Evolutionary conservation across 1,140 invertebrate species (phyloP).

Genomic region (Lepidurus arcticus): DNA sequence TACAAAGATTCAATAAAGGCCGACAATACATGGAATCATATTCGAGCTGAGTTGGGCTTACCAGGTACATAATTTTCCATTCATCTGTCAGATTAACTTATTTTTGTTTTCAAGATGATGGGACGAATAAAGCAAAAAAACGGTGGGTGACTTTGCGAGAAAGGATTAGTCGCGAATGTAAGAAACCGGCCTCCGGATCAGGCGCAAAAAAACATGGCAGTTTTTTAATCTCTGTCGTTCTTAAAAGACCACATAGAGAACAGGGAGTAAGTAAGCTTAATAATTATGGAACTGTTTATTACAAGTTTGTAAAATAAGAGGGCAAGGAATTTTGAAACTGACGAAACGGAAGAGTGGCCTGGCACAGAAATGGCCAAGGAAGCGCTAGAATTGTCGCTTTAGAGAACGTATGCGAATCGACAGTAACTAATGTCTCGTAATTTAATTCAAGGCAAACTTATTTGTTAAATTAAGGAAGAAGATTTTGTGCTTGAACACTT

Average conservation of each 20-base stretch:
- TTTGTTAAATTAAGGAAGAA: not conserved
- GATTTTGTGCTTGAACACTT: not conserved
- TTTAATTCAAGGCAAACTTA: not conserved
- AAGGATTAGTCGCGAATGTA: not conserved
- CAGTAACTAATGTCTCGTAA: not conserved
- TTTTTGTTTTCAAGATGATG: not conserved
- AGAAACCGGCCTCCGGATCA: not conserved
- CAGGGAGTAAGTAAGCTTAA: not conserved
- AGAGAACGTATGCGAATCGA: not conserved
- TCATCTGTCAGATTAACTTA: not conserved
- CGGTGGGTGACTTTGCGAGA: not conserved
- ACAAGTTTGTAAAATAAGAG: not conserved
- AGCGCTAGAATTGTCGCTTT: not conserved
- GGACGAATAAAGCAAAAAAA: not conserved
- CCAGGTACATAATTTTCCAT: not conserved
- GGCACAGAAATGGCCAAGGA: not conserved
- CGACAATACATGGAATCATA: not conserved
- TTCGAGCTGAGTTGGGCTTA: not conserved
- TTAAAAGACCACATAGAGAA: not conserved
- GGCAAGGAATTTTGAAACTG: not conserved
- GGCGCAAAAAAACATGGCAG: not conserved
- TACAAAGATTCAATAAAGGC: not conserved
- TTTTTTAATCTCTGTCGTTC: not conserved
- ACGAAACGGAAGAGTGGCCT: not conserved
- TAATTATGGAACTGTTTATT: not conserved